Percentiles rank a stretch among this genome's conserved stretches.
These are phyloP conservation scores for Salvator merianae DNA, from an alignment of 2,113 vertebrate species.

Conservation along the genomic window DNA sequence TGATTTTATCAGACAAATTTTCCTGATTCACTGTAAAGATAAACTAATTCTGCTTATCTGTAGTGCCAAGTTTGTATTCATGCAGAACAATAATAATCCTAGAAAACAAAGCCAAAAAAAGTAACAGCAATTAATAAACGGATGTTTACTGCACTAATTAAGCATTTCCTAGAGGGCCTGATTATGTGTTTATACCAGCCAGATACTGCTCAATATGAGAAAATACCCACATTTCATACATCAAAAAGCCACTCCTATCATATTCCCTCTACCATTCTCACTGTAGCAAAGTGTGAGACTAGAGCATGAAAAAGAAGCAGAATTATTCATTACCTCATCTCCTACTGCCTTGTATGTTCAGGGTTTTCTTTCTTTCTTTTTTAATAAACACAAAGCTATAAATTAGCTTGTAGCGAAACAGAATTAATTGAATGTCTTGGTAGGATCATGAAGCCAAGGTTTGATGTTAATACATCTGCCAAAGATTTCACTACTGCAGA, in stretches of 20 bases:
- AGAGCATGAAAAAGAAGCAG: conserved; percentile 65
- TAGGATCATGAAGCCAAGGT: conserved; percentile 76
- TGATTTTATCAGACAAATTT: conserved; percentile 59
- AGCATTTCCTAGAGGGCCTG: conserved; percentile 70
- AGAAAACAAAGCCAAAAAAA: conserved; percentile 62
- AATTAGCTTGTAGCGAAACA: conserved; percentile 81
- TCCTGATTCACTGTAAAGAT: conserved; percentile 58
- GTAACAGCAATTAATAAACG: conserved; percentile 74
- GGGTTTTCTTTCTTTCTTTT: conserved; percentile 41
- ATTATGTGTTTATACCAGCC: conserved; percentile 68
- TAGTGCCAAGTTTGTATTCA: conserved; percentile 60
- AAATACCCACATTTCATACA: conserved; percentile 74
- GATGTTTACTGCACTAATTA: conserved; percentile 75
- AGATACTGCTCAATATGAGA: conserved; percentile 70
- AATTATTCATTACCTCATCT: conserved; percentile 79
- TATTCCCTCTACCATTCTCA: conserved; percentile 65
- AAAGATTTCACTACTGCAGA: conserved; percentile 69
- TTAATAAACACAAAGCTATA: conserved; percentile 77
- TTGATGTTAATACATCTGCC: conserved; percentile 76
- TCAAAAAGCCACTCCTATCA: conserved; percentile 72
- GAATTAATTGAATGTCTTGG: conserved; percentile 81
- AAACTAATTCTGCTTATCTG: conserved; percentile 58
- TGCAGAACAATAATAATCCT: conserved; percentile 47
- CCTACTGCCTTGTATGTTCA: conserved; percentile 77
- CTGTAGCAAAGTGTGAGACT: conserved; percentile 59